A percentile compares a stretch with the other conserved stretches of the same genome.
These are phyloP conservation scores for Stictonetta naevosa DNA, from an alignment of 2,113 vertebrate species.

Conservation along the genomic window DNA sequence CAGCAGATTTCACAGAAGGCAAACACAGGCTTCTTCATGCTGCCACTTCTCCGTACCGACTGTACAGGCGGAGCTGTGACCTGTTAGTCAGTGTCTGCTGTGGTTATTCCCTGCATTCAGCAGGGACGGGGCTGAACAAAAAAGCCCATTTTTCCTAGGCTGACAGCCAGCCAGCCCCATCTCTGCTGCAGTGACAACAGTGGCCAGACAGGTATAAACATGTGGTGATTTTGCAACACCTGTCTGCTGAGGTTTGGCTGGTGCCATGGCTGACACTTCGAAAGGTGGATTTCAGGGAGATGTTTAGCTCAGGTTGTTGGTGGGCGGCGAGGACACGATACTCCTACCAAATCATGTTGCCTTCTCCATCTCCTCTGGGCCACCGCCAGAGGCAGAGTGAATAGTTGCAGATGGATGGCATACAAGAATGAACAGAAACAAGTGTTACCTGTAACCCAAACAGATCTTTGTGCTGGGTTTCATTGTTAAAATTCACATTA, in stretches of 20 bases:
- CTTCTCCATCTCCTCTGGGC: neutral
- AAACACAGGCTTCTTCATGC: neutral
- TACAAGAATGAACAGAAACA: neutral
- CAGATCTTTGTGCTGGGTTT: neutral
- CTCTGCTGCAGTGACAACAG: neutral
- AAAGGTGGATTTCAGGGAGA: neutral
- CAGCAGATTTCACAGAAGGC: neutral
- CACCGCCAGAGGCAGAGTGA: neutral
- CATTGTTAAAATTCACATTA: neutral
- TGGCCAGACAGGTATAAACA: neutral
- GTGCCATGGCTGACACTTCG: neutral
- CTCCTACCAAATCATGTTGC: neutral
- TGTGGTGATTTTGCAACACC: neutral
- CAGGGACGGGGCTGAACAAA: neutral
- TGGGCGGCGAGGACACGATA: neutral
- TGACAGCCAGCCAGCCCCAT: neutral
- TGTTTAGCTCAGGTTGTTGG: neutral
- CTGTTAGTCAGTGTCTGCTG: neutral
- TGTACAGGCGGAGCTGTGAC: accelerated
- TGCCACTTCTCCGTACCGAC: neutral
- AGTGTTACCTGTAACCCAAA: neutral
- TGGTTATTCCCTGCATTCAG: neutral
- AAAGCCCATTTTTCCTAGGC: neutral
- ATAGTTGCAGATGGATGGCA: neutral
- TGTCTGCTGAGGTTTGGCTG: neutral